A percentile compares a stretch with the other conserved stretches of the same genome.
Conservation (phyloP, 2,888 invertebrate species). For the Sicus ferrugineus region DNA sequence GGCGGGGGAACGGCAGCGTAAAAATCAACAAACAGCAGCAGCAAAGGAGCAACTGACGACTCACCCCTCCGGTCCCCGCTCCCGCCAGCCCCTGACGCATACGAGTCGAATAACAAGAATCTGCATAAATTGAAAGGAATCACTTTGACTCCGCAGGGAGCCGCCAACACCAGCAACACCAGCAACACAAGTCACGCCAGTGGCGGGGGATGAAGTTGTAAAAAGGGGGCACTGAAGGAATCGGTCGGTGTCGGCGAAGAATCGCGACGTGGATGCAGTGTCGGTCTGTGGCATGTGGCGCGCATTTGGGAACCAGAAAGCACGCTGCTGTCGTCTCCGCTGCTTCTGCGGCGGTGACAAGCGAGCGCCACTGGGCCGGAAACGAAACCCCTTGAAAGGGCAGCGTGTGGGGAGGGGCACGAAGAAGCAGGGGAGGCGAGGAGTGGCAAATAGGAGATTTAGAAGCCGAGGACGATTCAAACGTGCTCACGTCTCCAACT, state of each 20-base stretch:
- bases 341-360: background rate
- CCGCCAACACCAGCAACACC: background rate
- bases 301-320: background rate
- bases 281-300: background rate
- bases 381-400: background rate
- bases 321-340: background rate
- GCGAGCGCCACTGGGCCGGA: background rate
- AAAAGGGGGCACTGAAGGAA: background rate
- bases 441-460: background rate
- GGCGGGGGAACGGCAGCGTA: no score
- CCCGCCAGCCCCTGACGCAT: background rate
- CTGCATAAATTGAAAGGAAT: conserved; percentile 33
- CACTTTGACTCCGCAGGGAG: conserved; percentile 18
- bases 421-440: background rate
- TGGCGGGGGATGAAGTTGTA: background rate
- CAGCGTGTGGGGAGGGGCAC: background rate
- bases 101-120: conserved; percentile 24
- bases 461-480: background rate
- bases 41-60: conserved; percentile 10
- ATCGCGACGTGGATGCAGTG: background rate
- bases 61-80: background rate
- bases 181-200: background rate
- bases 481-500: no score
- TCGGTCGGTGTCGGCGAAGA: background rate
- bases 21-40: background rate